Conservation (phyloP, 2,113 vertebrate species). For the Corythaeola cristata region DNA sequence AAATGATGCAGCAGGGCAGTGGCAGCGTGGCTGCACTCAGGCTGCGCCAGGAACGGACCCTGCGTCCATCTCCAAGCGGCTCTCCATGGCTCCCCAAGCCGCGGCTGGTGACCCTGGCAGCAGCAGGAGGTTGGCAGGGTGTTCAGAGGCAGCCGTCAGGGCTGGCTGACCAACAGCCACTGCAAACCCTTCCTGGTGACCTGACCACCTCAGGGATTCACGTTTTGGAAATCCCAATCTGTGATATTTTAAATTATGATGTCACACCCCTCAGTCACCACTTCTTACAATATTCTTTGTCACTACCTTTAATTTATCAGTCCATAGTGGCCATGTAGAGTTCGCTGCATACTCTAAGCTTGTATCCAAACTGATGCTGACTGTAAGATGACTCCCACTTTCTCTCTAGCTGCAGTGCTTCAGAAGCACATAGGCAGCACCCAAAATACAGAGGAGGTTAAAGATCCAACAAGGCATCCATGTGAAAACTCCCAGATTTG, state of each 20-base stretch:
- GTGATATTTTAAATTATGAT: not conserved
- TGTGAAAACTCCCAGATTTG: not conserved
- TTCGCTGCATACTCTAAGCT: not conserved
- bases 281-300: not conserved
- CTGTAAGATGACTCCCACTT: not conserved
- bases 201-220: not conserved
- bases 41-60: not conserved
- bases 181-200: not conserved
- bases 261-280: not conserved
- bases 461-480: not conserved
- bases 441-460: not conserved
- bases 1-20: not conserved
- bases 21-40: not conserved
- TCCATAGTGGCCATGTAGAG: not conserved
- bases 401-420: not conserved
- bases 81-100: not conserved
- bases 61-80: not conserved
- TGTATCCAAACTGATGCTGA: not conserved
- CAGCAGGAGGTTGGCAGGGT: not conserved
- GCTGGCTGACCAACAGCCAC: not conserved
- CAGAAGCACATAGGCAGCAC: not conserved
- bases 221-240: not conserved
- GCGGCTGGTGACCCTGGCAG: not conserved
- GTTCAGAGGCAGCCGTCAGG: not conserved
- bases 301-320: not conserved